A percentile compares a stretch with the other conserved stretches of the same genome.
phyloP scores from a whole-genome alignment of 2,113 vertebrate genomes.

The Melierax canorus region DNA sequence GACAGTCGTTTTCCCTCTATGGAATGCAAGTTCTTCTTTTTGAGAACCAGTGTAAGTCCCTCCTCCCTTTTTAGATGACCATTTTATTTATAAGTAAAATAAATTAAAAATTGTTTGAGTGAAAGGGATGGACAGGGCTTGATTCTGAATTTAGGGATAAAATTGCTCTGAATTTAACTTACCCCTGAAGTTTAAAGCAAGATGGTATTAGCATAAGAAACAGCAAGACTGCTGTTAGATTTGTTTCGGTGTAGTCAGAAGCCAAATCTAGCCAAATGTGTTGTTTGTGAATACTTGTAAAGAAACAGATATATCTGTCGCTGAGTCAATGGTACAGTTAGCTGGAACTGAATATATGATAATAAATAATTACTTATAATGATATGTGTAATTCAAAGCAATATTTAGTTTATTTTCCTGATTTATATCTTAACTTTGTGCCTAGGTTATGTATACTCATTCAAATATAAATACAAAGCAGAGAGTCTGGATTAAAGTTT shows the following conservation, averaged over 20 bases:
- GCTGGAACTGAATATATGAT: neutral
- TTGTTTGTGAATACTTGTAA: neutral
- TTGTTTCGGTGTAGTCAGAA: neutral
- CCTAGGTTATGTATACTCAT: neutral
- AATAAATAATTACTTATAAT: neutral
- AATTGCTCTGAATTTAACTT: neutral
- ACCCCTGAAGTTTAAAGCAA: neutral
- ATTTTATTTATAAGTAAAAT: neutral
- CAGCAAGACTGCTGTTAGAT: neutral
- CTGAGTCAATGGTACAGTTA: neutral
- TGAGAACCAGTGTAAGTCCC: constrained; percentile 93
- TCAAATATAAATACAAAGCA: neutral
- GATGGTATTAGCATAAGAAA: neutral
- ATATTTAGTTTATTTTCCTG: neutral
- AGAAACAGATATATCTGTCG: neutral
- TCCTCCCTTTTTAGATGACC: neutral
- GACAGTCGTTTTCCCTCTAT: constrained; percentile 94
- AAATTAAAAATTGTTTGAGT: neutral
- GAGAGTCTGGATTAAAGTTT: neutral
- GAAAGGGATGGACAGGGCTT: neutral
- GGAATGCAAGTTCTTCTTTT: constrained; percentile 97
- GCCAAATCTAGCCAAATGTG: neutral
- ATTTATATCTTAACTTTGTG: neutral
- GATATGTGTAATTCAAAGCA: neutral
- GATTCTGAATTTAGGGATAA: neutral